Evolutionary conservation across 2,113 vertebrate genomes (phyloP).

Genomic region (Pimephales promelas): DNA sequence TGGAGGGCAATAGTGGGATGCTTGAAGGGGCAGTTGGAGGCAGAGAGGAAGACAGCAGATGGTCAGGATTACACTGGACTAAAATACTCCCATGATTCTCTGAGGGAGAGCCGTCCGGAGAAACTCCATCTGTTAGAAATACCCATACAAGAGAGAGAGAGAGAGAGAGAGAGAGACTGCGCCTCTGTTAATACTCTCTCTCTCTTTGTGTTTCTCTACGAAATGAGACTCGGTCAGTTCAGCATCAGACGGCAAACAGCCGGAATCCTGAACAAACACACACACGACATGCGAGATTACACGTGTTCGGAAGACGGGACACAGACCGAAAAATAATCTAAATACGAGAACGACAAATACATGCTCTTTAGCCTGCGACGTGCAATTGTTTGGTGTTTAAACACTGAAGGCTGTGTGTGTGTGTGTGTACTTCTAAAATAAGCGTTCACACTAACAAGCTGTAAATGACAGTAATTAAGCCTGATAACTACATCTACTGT

Average conservation of each 20-base stretch:
- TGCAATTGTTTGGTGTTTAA: not conserved
- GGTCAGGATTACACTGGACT: conserved; percentile 78
- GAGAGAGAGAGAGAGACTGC: conserved; percentile 20
- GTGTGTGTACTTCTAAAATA: not conserved
- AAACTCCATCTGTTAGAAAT: conserved; percentile 75
- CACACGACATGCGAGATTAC: conserved; percentile 8
- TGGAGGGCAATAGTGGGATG: conserved; percentile 34
- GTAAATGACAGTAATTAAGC: conserved; percentile 51
- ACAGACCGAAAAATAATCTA: not conserved
- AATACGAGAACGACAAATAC: no score
- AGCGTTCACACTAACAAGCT: conserved; percentile 11
- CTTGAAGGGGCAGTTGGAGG: conserved; percentile 18
- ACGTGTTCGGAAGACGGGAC: not conserved
- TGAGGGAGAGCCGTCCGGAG: conserved; percentile 68
- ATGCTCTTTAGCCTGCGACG: not conserved
- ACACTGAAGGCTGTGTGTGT: not conserved
- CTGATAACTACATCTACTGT: conserved; percentile 32
- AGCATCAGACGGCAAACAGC: conserved; percentile 26
- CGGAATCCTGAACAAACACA: conserved; percentile 2
- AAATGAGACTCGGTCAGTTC: conserved; percentile 8
- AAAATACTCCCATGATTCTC: conserved; percentile 77
- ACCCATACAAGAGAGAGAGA: conserved; percentile 56
- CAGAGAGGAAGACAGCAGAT: conserved; percentile 73
- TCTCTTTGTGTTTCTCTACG: conserved; percentile 15
- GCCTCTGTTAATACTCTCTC: conserved; percentile 20